These are phyloP conservation scores for Chionomys nivalis DNA, from an alignment of 2,113 vertebrate genomes.

Conservation along the genomic window DNA sequence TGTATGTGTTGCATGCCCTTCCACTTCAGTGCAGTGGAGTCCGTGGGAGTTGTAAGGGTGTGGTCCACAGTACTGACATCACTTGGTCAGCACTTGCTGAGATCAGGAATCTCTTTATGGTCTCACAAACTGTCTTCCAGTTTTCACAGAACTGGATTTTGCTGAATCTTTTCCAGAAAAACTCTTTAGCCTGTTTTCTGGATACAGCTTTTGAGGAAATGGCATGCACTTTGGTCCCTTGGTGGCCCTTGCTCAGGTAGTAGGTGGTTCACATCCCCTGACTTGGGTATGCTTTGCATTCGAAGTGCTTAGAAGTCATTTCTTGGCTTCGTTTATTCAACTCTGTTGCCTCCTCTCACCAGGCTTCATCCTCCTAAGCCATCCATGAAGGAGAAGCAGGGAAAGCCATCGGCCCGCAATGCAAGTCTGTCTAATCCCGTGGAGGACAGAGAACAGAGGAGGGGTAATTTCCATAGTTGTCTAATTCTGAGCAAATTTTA, in stretches of 20 bases:
- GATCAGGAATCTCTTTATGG: background rate
- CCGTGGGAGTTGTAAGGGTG: background rate
- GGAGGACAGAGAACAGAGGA: background rate
- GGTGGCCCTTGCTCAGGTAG: background rate
- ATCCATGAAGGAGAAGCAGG: background rate
- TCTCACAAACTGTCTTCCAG: background rate
- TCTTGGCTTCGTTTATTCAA: background rate
- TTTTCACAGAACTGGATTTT: background rate
- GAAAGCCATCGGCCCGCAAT: background rate
- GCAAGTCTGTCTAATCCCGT: background rate
- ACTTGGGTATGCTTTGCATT: background rate
- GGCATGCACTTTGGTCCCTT: background rate
- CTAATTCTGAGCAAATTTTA: background rate
- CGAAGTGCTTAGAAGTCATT: background rate
- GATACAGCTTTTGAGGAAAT: background rate
- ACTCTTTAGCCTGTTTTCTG: background rate
- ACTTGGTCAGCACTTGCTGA: background rate
- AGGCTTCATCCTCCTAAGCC: background rate
- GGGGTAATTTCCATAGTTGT: background rate
- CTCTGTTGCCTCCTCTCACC: background rate
- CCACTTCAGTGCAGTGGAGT: background rate
- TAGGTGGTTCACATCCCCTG: background rate
- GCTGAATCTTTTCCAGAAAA: background rate
- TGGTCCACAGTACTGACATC: background rate
- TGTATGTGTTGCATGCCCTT: too few relatives aligned